phyloP scores from a whole-genome alignment of 1,140 invertebrate species.

The Euura lappo region DNA sequence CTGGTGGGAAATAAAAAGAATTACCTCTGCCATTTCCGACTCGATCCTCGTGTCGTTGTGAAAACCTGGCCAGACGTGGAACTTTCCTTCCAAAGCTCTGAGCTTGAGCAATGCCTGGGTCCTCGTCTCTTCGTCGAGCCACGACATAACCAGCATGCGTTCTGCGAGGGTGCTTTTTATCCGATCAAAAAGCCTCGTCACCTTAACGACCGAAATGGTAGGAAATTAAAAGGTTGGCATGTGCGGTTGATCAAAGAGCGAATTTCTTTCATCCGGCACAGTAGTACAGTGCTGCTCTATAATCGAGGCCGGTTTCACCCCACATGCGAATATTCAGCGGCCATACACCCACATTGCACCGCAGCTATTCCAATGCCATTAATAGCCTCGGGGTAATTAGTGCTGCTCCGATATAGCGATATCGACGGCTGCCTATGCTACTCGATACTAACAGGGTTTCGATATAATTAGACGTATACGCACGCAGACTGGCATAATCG shows the following conservation, averaged over 20 bases:
- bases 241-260: not conserved
- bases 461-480: no score
- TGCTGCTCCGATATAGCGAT: no score
- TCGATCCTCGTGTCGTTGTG: conserved; percentile 51
- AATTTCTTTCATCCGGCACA: not conserved
- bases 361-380: no score
- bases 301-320: no score
- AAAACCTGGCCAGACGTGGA: conserved; percentile 58
- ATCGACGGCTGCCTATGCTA: no score
- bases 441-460: no score
- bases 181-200: conserved; percentile 60
- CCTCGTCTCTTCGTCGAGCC: conserved; percentile 70
- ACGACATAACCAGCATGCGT: conserved; percentile 65
- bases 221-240: conserved; percentile 9
- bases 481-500: no score
- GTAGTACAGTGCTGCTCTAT: conserved; percentile 10
- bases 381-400: no score
- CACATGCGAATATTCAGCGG: no score
- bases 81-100: conserved; percentile 63
- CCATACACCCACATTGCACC: no score
- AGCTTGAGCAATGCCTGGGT: conserved; percentile 64
- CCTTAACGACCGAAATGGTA: conserved; percentile 22
- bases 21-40: conserved; percentile 49
- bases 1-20: not conserved
- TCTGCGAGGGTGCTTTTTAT: conserved; percentile 67